Evolutionary conservation across 2,113 vertebrate species (phyloP).

Genomic region (Eudyptes chrysolophus): DNA sequence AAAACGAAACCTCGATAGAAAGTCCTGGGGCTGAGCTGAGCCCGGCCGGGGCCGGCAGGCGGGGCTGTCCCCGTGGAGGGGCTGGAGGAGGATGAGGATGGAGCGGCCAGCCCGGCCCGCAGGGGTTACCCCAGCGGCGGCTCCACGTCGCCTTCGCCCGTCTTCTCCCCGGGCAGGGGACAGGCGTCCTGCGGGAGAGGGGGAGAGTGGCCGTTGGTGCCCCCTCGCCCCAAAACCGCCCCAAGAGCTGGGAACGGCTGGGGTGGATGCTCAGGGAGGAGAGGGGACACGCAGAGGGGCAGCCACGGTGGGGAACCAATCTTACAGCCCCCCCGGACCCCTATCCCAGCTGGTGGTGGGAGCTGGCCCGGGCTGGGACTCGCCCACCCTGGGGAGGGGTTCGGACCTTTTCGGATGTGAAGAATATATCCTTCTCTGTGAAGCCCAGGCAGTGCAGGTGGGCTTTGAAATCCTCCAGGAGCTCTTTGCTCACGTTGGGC

Average conservation of each 20-base stretch:
- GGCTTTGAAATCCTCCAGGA: slow-evolving; percentile 17
- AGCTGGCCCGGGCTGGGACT: not conserved
- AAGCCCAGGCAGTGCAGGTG: slow-evolving; percentile 17
- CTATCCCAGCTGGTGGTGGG: not conserved
- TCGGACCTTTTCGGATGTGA: not conserved
- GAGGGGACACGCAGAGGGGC: not conserved
- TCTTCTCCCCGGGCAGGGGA: not conserved
- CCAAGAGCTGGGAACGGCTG: not conserved
- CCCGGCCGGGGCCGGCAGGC: accelerated
- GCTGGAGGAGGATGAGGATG: not conserved
- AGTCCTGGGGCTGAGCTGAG: not conserved
- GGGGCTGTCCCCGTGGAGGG: not conserved
- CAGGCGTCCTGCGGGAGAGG: not conserved
- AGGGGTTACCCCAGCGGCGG: not conserved
- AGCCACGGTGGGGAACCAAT: too few relatives aligned
- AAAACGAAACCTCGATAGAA: not conserved
- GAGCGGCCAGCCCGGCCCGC: accelerated
- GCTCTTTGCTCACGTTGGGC: not conserved
- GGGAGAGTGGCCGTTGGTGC: accelerated
- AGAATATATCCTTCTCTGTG: not conserved
- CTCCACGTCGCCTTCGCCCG: accelerated
- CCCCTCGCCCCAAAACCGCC: not conserved
- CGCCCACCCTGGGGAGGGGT: accelerated
- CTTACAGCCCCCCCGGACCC: accelerated
- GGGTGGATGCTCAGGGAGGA: not conserved